phyloP scores from a whole-genome alignment of 2,113 vertebrate species.

The Nyctibius bracteatus region DNA sequence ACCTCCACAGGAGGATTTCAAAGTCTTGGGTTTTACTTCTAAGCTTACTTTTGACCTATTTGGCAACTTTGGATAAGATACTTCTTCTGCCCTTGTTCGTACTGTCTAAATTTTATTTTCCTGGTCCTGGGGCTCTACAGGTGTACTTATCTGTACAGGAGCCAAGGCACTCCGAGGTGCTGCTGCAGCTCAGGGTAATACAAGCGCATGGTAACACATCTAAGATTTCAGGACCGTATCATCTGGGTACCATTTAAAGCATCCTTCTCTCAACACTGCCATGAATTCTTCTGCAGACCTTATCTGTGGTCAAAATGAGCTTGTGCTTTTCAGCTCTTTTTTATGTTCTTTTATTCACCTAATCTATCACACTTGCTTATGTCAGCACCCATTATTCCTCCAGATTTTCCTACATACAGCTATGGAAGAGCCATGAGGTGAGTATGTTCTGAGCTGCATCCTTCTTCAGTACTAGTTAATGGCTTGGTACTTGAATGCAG shows the following conservation, averaged over 20 bases:
- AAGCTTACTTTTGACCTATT: neutral
- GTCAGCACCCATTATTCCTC: neutral
- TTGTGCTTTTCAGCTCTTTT: neutral
- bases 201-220: accelerated
- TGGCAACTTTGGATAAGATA: neutral
- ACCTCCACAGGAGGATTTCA: neutral
- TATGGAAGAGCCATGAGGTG: neutral
- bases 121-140: neutral
- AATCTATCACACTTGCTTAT: neutral
- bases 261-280: neutral
- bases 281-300: neutral
- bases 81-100: neutral
- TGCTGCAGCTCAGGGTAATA: neutral
- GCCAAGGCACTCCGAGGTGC: neutral
- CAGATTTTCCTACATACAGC: neutral
- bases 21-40: neutral
- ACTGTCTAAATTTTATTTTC: neutral
- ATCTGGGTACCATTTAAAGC: neutral
- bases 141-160: neutral
- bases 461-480: neutral
- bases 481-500: neutral
- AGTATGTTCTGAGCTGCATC: neutral
- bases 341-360: neutral
- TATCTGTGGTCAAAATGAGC: neutral
- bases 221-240: neutral